Conservation (phyloP, 2,797 vertebrate species). For the Vespertilio murinus region DNA sequence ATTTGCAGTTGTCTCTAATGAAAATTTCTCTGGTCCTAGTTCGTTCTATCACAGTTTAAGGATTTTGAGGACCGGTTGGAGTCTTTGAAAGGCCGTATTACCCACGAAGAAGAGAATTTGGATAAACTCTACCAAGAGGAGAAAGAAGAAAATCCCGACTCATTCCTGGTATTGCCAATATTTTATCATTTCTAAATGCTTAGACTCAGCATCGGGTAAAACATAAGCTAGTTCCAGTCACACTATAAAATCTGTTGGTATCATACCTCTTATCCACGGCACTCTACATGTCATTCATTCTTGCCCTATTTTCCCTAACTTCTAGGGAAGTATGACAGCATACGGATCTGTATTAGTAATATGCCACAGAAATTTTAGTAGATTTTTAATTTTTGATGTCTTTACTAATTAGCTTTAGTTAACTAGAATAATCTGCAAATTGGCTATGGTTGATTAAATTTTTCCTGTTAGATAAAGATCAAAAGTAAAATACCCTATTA, state of each 20-base stretch:
- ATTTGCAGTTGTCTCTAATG: constrained; percentile 6
- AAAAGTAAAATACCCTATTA: constrained; percentile 25
- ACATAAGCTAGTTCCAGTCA: background rate
- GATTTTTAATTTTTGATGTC: background rate
- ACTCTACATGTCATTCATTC: background rate
- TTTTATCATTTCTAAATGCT: constrained; percentile 38
- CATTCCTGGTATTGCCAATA: constrained; percentile 79
- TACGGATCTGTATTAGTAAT: background rate
- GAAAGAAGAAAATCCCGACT: constrained; percentile 75
- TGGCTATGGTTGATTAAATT: background rate
- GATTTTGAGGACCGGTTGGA: constrained; percentile 85
- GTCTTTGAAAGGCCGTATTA: constrained; percentile 86
- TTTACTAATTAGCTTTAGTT: constrained; percentile 19
- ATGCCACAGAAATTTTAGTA: background rate
- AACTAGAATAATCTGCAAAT: background rate
- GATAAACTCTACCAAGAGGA: constrained; percentile 72
- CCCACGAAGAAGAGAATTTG: constrained; percentile 84
- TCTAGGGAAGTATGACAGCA: background rate
- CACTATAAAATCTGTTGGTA: background rate
- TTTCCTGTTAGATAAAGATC: constrained; percentile 21
- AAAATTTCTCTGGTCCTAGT: constrained; percentile 69
- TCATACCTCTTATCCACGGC: background rate
- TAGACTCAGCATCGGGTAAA: background rate
- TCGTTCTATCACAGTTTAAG: constrained; percentile 84
- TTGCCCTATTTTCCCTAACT: background rate